These are phyloP conservation scores for Phymorhynchus buccinoides DNA, from an alignment of 1,140 invertebrate species.

Conservation along the genomic window DNA sequence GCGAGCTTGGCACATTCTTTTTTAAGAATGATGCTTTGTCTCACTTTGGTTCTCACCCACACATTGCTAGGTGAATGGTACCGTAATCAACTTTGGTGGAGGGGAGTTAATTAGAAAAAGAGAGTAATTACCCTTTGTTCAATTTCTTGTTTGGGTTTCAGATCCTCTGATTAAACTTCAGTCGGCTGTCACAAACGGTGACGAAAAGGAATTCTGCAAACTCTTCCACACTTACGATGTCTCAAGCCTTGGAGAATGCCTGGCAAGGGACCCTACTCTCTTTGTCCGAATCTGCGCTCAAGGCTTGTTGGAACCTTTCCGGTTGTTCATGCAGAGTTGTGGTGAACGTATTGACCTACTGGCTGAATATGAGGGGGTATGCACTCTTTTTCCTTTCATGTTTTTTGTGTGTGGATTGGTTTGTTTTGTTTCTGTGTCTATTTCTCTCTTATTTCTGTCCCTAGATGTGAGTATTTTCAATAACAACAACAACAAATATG, in stretches of 20 bases:
- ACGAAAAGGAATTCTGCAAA: conserved; percentile 7
- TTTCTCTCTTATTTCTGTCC: background rate
- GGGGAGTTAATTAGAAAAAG: background rate
- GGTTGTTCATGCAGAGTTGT: background rate
- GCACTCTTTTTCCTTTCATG: background rate
- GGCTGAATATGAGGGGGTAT: conserved; percentile 24
- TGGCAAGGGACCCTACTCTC: conserved; percentile 2
- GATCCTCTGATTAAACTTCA: background rate
- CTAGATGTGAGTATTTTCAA: background rate
- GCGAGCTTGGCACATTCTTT: no score
- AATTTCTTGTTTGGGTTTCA: background rate
- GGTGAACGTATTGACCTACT: background rate
- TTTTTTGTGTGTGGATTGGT: background rate
- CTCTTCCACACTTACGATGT: background rate
- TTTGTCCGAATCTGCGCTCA: background rate
- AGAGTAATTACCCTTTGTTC: background rate
- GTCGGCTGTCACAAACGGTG: background rate
- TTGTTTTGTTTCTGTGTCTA: background rate
- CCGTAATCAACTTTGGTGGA: background rate
- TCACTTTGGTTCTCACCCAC: no score
- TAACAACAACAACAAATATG: no score
- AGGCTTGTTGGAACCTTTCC: background rate
- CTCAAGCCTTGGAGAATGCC: background rate
- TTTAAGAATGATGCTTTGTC: no score
- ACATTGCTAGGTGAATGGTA: background rate